phyloP scores from a whole-genome alignment of 2,113 vertebrate species.

The Hyperoodon ampullatus region DNA sequence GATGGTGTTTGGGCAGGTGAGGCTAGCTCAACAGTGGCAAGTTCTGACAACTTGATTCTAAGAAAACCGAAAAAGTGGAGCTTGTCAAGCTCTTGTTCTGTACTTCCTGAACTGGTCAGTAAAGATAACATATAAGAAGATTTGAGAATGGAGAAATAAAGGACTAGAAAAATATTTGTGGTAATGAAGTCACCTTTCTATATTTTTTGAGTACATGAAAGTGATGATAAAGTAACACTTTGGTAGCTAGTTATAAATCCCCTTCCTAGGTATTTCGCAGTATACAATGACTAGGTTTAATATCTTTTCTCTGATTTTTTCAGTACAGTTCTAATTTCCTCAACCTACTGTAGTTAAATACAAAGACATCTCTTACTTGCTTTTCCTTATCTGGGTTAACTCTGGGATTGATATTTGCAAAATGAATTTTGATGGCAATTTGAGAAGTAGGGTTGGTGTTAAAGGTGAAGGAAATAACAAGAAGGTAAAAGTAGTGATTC shows the following conservation, averaged over 20 bases:
- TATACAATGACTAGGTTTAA: constrained; percentile 81
- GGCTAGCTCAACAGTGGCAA: constrained; percentile 56
- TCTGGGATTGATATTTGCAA: constrained; percentile 80
- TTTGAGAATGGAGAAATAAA: constrained; percentile 65
- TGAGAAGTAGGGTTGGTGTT: constrained; percentile 79
- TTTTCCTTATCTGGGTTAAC: constrained; percentile 81
- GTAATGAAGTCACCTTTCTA: constrained; percentile 6
- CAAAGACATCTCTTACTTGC: constrained; percentile 78
- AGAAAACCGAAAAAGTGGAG: constrained; percentile 29
- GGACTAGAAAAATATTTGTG: constrained; percentile 48
- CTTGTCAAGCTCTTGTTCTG: constrained; percentile 27
- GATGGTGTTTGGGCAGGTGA: constrained; percentile 71
- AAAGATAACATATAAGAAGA: constrained; percentile 45
- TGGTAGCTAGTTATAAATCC: constrained; percentile 78
- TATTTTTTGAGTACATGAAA: constrained; percentile 79
- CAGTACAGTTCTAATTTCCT: constrained; percentile 78
- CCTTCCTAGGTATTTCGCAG: constrained; percentile 81
- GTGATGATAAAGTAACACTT: constrained; percentile 80
- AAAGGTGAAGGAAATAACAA: constrained; percentile 65
- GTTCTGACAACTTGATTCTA: constrained; percentile 56
- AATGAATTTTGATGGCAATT: constrained; percentile 79
- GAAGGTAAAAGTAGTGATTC: constrained; percentile 63
- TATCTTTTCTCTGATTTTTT: constrained; percentile 82
- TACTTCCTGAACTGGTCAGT: constrained; percentile 67
- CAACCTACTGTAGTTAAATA: constrained; percentile 76